Evolutionary conservation across 2,888 invertebrate genomes (phyloP).

Genomic region (Polydesmus complanatus): DNA sequence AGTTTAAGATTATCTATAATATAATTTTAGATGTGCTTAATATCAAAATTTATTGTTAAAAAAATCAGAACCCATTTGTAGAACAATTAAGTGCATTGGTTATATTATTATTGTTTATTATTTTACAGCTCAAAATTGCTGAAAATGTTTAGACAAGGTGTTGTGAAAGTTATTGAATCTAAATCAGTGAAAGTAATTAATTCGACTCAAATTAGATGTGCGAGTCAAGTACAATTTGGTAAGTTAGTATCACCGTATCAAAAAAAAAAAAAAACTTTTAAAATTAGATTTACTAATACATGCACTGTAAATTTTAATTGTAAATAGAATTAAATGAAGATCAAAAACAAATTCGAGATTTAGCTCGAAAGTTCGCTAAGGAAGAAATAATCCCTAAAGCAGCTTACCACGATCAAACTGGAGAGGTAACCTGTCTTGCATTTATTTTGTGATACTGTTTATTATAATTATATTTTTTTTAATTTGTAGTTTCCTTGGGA

Average conservation of each 20-base stretch:
- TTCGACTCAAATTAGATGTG: background rate
- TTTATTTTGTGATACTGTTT: background rate
- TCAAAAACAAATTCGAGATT: conserved; percentile 60
- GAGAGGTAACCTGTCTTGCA: conserved; percentile 43
- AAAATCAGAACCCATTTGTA: too few relatives aligned
- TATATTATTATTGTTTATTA: too few relatives aligned
- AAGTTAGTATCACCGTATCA: background rate
- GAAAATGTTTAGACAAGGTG: too few relatives aligned
- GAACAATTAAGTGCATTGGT: too few relatives aligned
- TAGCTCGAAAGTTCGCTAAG: conserved; percentile 74
- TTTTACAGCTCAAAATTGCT: too few relatives aligned
- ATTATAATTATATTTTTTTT: background rate
- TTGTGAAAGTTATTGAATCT: background rate
- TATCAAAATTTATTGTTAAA: too few relatives aligned
- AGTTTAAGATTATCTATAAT: too few relatives aligned
- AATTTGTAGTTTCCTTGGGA: conserved; percentile 53
- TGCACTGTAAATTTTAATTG: conserved; percentile 24
- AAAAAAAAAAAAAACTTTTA: background rate
- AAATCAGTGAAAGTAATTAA: background rate
- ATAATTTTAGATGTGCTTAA: too few relatives aligned
- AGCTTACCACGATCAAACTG: conserved; percentile 71
- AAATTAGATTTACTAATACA: background rate
- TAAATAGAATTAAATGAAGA: conserved; percentile 56
- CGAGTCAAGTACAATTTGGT: background rate
- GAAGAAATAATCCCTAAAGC: conserved; percentile 89